Percentiles rank a stretch among this genome's conserved stretches.
Conservation (phyloP, 2,888 invertebrate species). For the Pammene aurita region DNA sequence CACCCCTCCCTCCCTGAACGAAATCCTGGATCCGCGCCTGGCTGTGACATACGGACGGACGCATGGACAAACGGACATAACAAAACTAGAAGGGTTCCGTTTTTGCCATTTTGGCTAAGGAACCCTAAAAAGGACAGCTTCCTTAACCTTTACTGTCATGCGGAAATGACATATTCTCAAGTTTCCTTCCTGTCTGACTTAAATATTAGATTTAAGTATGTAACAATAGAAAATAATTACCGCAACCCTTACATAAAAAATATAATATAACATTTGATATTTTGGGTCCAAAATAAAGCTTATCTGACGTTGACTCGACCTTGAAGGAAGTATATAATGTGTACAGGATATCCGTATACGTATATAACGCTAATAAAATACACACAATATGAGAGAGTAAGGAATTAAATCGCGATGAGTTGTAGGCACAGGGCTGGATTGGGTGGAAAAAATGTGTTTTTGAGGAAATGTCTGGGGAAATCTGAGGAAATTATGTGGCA, state of each 20-base stretch:
- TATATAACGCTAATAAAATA: slow-evolving; percentile 24
- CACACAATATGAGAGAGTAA: slow-evolving; percentile 27
- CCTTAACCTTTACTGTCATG: slow-evolving; percentile 6
- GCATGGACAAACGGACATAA: too few species aligned
- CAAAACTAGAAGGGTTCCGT: too few species aligned
- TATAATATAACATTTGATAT: not conserved
- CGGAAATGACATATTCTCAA: slow-evolving; percentile 1
- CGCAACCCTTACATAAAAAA: not conserved
- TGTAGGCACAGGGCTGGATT: slow-evolving; percentile 33
- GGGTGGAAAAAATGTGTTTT: not conserved
- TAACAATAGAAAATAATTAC: too few species aligned
- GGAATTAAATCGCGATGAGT: slow-evolving; percentile 27
- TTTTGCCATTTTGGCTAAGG: too few species aligned
- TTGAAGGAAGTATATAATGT: slow-evolving; percentile 18
- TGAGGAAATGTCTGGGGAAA: not conserved
- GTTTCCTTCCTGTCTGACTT: not conserved
- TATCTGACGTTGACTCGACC: slow-evolving; percentile 3
- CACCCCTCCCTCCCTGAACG: too few species aligned
- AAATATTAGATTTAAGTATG: too few species aligned
- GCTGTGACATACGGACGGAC: too few species aligned
- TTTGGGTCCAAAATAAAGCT: not conserved
- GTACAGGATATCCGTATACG: not conserved
- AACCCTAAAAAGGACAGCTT: slow-evolving; percentile 18
- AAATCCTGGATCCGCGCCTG: too few species aligned
- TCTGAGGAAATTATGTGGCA: not conserved